Base-by-base conservation (phyloP, 1,140 invertebrate genomes). In the Pseudomyrmex gracilis region DNA sequence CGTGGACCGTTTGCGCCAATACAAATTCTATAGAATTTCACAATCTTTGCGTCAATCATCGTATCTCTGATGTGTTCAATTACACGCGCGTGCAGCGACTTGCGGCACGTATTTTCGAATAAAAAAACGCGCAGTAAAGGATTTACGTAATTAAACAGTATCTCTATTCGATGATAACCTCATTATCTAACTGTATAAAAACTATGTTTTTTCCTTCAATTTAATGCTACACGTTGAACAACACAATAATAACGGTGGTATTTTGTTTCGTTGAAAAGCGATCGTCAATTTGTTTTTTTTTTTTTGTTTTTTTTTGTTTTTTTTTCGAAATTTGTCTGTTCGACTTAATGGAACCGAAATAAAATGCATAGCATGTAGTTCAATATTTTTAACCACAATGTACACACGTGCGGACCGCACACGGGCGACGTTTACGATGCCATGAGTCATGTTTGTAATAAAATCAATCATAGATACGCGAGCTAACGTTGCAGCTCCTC, bases 391-490 rank as follows among this genome's bases (percentile, higher is more conserved):
- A 78, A 70, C 53, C 3, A 1, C 20, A 58, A 20, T n/a, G 12
- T 70, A 58, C 53, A 70, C 53, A 70, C 53, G 67, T 68, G 43
- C 53, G 47, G 43, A 22, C 15, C 24, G 67, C 55, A 15, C 57
- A 15, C 57, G 34, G 34, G 34, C 15, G 53, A 58, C 66, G 58
- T 74, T 74, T 82, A 82, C 17, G 78, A 60, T 82, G 57, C 60
- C 66, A 12, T 63, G 77, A 66, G 78, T 87, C 71, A 60, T 64
- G 53, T 67, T 66, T 43, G 60, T 53, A 47, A 47, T 45, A 53
- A 73, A 68, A 61, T 86, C 68, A 77, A 86, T 86, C 78, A 83
- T 76, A 73, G 78, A 76, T 60, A 70, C 12, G 45, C n/a, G 49
- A 70, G 45, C 45, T 1, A 4, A 17, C 3, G 66, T 60, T 78